Conservation (phyloP, 2,888 invertebrate genomes). For the Clostera curtula region DNA sequence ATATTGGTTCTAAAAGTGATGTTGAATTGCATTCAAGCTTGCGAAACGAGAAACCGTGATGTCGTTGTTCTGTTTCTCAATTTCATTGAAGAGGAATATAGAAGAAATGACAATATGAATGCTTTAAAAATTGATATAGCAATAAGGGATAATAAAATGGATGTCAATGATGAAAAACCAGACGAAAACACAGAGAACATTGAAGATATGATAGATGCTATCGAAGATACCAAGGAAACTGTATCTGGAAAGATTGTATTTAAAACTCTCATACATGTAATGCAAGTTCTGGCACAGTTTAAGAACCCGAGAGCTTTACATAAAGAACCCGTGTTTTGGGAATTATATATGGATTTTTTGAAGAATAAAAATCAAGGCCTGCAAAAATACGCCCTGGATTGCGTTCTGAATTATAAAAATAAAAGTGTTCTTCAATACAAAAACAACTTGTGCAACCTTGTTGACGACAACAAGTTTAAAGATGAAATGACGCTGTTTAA, state of each 20-base stretch:
- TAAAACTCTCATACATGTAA: slow-evolving; percentile 77
- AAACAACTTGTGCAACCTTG: slow-evolving; percentile 83
- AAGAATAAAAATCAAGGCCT: slow-evolving; percentile 84
- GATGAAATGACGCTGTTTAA: slow-evolving; percentile 88
- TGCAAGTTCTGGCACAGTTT: slow-evolving; percentile 86
- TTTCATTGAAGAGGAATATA: slow-evolving; percentile 81
- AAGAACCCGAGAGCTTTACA: slow-evolving; percentile 87
- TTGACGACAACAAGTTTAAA: slow-evolving; percentile 92
- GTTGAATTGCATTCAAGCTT: slow-evolving; percentile 81
- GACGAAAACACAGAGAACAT: slow-evolving; percentile 41
- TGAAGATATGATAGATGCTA: slow-evolving; percentile 48
- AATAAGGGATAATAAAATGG: slow-evolving; percentile 65
- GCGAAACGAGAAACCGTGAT: slow-evolving; percentile 87
- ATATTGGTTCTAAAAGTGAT: slow-evolving; percentile 88
- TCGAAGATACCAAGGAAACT: slow-evolving; percentile 41
- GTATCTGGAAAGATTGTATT: slow-evolving; percentile 60
- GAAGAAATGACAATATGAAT: slow-evolving; percentile 46
- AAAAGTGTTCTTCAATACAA: slow-evolving; percentile 87
- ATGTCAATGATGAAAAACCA: slow-evolving; percentile 36
- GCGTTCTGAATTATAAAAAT: slow-evolving; percentile 89
- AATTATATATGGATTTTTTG: slow-evolving; percentile 86
- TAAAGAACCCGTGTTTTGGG: slow-evolving; percentile 83
- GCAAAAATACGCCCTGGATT: slow-evolving; percentile 90
- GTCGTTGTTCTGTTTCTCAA: slow-evolving; percentile 86
- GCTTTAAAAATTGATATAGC: slow-evolving; percentile 74